Percentiles rank a stretch among this genome's conserved stretches.
Evolutionary conservation across 2,888 invertebrate genomes (phyloP).

Genomic region (Corbicula japonica): DNA sequence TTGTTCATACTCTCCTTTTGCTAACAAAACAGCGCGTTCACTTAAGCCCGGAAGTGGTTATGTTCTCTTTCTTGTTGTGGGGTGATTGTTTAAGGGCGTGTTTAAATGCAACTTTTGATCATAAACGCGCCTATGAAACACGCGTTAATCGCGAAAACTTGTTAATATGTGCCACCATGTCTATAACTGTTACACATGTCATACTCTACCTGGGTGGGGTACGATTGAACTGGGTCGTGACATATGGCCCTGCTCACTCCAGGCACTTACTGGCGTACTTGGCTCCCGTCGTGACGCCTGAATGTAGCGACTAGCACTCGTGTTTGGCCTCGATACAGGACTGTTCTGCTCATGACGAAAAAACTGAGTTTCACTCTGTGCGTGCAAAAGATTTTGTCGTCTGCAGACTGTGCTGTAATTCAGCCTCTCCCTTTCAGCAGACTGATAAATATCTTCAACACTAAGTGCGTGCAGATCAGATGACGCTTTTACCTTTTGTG

Average conservation of each 20-base stretch:
- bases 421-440: conserved; percentile 69
- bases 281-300: conserved; percentile 47
- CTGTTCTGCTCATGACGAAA: conserved; percentile 50
- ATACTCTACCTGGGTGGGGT: conserved; percentile 51
- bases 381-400: conserved; percentile 68
- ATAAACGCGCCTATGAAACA: background rate
- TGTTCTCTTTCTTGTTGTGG: background rate
- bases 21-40: background rate
- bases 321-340: conserved; percentile 61
- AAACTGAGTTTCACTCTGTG: conserved; percentile 68
- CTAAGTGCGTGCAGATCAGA: conserved; percentile 50
- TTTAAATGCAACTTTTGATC: background rate
- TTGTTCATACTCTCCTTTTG: background rate
- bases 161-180: too few species aligned
- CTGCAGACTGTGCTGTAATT: conserved; percentile 66
- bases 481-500: conserved; percentile 25
- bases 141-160: background rate
- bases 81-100: background rate
- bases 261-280: conserved; percentile 68
- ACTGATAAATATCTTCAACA: conserved; percentile 70
- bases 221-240: conserved; percentile 64
- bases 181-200: too few species aligned
- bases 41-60: background rate
- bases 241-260: conserved; percentile 71
- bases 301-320: conserved; percentile 68